A percentile compares a stretch with the other conserved stretches of the same genome.
phyloP scores from a whole-genome alignment of 2,113 vertebrate genomes.

The Tragelaphus imberbis region DNA sequence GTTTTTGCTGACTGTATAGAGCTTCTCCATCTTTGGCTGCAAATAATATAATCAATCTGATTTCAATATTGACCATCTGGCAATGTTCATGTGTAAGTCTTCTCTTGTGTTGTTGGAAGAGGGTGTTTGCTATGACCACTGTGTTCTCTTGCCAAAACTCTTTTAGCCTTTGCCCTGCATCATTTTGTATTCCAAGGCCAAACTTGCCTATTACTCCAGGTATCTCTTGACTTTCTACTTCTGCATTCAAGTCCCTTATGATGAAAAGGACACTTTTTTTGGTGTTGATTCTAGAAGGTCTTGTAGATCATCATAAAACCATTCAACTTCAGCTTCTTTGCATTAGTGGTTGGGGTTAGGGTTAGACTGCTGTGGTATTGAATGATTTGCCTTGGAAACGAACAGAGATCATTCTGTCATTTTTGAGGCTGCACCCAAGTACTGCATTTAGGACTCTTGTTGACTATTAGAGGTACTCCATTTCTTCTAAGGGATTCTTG shows the following conservation, averaged over 20 bases:
- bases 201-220: background rate
- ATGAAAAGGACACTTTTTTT: background rate
- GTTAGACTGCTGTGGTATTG: background rate
- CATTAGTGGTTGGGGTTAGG: background rate
- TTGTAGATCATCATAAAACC: background rate
- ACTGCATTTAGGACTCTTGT: background rate
- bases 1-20: background rate
- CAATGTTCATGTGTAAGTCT: background rate
- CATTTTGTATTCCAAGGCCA: background rate
- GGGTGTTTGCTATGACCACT: background rate
- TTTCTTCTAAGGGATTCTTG: background rate
- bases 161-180: background rate
- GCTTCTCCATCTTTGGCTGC: background rate
- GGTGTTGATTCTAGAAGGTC: background rate
- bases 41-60: background rate
- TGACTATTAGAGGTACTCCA: background rate
- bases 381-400: background rate
- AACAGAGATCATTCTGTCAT: background rate
- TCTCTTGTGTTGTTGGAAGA: background rate
- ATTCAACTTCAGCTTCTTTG: background rate
- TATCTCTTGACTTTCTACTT: background rate
- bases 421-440: background rate
- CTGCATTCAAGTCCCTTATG: background rate
- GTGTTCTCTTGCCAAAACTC: background rate
- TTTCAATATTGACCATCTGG: background rate